Evolutionary conservation across 2,113 vertebrate species (phyloP), one percentile per base, ranked within the genome.

Genomic region (Piaya cayana): DNA sequence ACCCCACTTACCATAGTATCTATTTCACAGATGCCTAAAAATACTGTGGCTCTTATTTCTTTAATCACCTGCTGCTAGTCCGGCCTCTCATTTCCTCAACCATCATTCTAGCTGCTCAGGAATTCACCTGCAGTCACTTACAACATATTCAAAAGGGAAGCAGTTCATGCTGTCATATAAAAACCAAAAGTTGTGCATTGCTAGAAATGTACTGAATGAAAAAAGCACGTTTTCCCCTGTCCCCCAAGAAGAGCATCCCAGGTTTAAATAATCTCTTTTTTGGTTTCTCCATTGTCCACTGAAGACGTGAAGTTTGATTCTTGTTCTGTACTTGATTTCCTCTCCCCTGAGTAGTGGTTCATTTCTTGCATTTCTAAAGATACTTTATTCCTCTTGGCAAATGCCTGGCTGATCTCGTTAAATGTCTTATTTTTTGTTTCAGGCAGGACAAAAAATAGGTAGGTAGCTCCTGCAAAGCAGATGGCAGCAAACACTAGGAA

Each of bases 351-450:
- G 15, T 65, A 78, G 5, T 90, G 62, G 72, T 98, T 97, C 43
- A 94, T 97, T 87, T 99, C 98, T 21, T 97, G 97, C 65, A 86
- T 85, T 13, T 95, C 95, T 3, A 90, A 71, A 10, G 93, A 47
- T 3, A 97, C 94, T 92, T 99, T 98, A 97, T 99, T 99, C 78
- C 98, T 98, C 93, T 98, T 99, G 92, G 98, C 97, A 86, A 99
- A 99, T 29, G 98, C 98, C 90, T 98, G 98, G 93, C 98, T 99
- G 97, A 99, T 99, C 96, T 99, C 98, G 60, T 98, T 76, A 18
- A 99, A 98, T 7, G 99, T 99, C 97, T 98, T 99, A 95, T 99
- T 99, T 96, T 99, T 99, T 39, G 99, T 99, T 98, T 99, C 99
- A 4, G 99, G 99, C 32, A 99, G 98, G 85, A 99, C 92, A 21